Base-by-base conservation (phyloP, 2,888 invertebrate genomes). In the Mythimna vitellina region DNA sequence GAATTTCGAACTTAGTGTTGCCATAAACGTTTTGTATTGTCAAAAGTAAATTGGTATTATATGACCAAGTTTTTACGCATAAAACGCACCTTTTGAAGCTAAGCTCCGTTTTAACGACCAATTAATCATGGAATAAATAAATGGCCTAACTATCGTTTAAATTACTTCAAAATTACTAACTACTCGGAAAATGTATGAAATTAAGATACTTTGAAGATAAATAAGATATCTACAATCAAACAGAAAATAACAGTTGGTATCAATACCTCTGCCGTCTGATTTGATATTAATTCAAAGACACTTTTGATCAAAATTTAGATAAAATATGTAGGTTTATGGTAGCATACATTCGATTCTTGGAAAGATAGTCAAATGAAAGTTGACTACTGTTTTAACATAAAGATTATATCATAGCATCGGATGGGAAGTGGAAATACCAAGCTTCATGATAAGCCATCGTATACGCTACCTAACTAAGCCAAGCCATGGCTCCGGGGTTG, bases 371-470 rank as follows among this genome's bases (percentile, higher is more conserved):
- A 83, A 86, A 89, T 75, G 82, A 86, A 89, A 86, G 89, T 87
- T 80, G 80, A 87, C 91, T 91, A 90, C 90, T 88, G 89, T 89
- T 88, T 84, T 64, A 64, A 80, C 63, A 70, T 75, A 76, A 76
- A 87, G 80, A 84, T 84, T 66, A 65, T 73, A 81, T 86, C 82
- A 60, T 35, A 38, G 1, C 60, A 58, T 68, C 67, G 9, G 62
- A 60, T 77, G 53, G 75, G 67, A 81, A 67, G 72, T 74, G n/a
- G 54, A 54, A 71, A 78, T 73, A 3, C 79, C 51, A 32, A 32
- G 32, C 42, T 12, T 25, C 70, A 58, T 46, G 51, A 68, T 65
- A 35, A 3, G n/a, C 54, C 20, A 25, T 53, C 32, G 9, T 29
- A 10, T n/a, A 53, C 29, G 25, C 35, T 29, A 49, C 20, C 20